Percentiles rank a stretch among this genome's conserved stretches.
Conservation (phyloP, 2,113 vertebrate genomes). For the Ceratotherium simum region DNA sequence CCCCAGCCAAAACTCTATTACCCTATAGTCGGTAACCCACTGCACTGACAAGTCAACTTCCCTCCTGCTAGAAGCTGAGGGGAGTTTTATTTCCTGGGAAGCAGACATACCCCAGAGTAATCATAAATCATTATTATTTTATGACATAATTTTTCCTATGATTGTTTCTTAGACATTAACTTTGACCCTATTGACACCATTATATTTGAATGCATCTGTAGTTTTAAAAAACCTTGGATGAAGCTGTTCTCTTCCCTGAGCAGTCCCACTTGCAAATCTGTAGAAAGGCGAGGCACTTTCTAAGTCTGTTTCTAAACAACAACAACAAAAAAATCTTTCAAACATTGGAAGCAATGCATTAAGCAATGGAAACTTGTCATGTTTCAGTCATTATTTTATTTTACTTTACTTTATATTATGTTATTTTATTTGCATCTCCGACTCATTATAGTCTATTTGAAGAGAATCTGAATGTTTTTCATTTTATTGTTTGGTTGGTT, state of each 20-base stretch:
- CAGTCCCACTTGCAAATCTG: not conserved
- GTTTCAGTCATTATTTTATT: not conserved
- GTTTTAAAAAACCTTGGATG: not conserved
- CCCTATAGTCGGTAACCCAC: rapidly evolving
- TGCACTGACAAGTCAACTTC: not conserved
- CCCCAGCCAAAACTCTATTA: rapidly evolving
- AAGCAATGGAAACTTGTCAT: not conserved
- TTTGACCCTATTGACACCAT: not conserved
- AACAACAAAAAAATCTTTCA: not conserved
- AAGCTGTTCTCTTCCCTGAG: not conserved
- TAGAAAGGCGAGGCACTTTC: not conserved
- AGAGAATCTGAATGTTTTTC: not conserved
- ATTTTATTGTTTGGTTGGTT: not conserved
- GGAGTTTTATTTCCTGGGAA: not conserved
- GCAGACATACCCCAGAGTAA: not conserved
- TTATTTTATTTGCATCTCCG: not conserved
- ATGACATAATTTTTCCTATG: not conserved
- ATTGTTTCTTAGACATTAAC: not conserved
- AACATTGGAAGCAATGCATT: not conserved
- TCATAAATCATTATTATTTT: rapidly evolving
- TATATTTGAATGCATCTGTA: not conserved
- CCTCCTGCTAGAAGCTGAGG: rapidly evolving
- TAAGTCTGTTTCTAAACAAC: not conserved
- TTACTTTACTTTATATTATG: not conserved
- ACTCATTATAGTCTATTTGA: not conserved